Base-by-base conservation (phyloP, 1,140 invertebrate genomes). In the Drosophila littoralis region DNA sequence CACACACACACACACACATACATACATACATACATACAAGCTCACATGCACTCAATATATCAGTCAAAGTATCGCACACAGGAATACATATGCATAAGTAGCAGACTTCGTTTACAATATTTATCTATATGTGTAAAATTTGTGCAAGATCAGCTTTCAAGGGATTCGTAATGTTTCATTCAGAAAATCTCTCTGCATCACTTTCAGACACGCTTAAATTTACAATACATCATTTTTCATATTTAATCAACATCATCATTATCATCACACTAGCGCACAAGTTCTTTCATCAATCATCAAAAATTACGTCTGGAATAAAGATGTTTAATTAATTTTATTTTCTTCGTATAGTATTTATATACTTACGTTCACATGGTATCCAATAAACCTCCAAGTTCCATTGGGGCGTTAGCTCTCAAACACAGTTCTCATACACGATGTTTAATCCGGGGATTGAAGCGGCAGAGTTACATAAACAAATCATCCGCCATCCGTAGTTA, bases 341-440 rank as follows among this genome's bases (percentile, higher is more conserved):
- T 12, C 12, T 1, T 32, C 46, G 51, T 15, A 63, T 28, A 28
- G 4, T 5, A 48, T 48, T 12, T 32, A n/a, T 17, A 63, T 76
- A 88, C 83, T 88, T 88, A 88, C 83, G 68, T 89, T 88, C 46
- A 67, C 59, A 79, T 74, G 79, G 43, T 84, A 83, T 76, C 79
- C 83, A 77, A 83, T 79, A 61, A 51, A 52, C 65, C 36, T 67
- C 35, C 57, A 68, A 68, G 54, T 58, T 77, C 54, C 65, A 50
- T 40, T 63, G 43, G 77, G 68, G 55, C 43, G 36, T 65, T 60
- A 17, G 63, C 46, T 71, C 54, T 64, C 70, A 71, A 63, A 59
- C 36, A 61, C 67, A 42, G 40, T 32, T 52, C 33, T 63, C 61
- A 75, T 7, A 57, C 46, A 50, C n/a, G 60, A 50, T 55, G 55